These are phyloP conservation scores for Poeciliopsis paucimaculata DNA, from an alignment of 2,797 vertebrate genomes.

Conservation along the genomic window DNA sequence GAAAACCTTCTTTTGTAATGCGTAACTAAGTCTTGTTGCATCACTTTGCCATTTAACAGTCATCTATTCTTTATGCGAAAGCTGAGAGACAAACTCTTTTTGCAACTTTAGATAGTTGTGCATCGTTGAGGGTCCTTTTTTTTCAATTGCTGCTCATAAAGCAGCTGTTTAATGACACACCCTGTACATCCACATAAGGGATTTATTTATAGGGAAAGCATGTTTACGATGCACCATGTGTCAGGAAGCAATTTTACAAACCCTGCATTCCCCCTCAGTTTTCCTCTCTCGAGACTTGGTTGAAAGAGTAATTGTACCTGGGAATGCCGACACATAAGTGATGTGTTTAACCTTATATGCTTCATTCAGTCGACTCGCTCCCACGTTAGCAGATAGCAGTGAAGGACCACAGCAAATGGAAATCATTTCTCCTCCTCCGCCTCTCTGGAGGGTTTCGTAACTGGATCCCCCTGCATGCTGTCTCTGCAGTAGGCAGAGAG, in stretches of 20 bases:
- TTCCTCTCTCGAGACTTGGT: background rate
- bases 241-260: conserved; percentile 11
- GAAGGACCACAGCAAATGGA: conserved; percentile 11
- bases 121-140: background rate
- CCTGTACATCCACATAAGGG: background rate
- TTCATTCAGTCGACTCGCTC: background rate
- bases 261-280: background rate
- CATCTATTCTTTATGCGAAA: background rate
- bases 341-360: conserved; percentile 1
- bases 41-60: background rate
- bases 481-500: conserved; percentile 20
- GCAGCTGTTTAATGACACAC: conserved; percentile 7
- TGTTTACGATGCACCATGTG: conserved; percentile 20
- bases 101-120: background rate
- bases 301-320: conserved; percentile 2
- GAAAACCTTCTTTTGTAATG: background rate
- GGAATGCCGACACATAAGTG: conserved; percentile 13
- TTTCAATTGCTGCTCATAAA: background rate
- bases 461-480: conserved; percentile 20
- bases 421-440: conserved; percentile 4
- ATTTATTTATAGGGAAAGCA: conserved; percentile 11
- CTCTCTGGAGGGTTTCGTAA: conserved; percentile 19
- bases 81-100: background rate
- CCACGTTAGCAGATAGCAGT: conserved; percentile 18
- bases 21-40: background rate